Evolutionary conservation across 1,140 invertebrate species (phyloP), one percentile per base, ranked within the genome.

Genomic region (Zaprionus tsacasi): DNA sequence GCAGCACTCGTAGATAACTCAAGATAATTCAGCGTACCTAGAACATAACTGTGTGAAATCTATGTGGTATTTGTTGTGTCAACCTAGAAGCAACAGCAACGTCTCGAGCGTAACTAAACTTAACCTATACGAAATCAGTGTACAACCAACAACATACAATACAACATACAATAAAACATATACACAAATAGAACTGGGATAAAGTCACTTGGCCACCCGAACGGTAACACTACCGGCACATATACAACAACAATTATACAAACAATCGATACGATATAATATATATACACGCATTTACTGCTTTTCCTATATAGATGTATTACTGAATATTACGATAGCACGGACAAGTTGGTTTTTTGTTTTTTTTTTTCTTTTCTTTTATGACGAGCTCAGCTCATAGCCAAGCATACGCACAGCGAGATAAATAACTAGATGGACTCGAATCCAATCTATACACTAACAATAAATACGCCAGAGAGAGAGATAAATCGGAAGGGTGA

Each of bases 21-120:
- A 57, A 82, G 40, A 73, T 76, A 66, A 82, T 76, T 83, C 68
- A 80, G 69, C 67, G 81, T 82, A 80, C 80, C 73, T 86, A 77
- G 61, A 54, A 63, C 63, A 61, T 61, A 76, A 66, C 70, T 78
- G 59, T 71, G 60, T 36, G 52, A 55, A 65, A 66, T 78, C 43
- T 75, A 25, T 50, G 45, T 50, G 45, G 45, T 21, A 50, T 25
- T 21, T 25, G 17, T 25, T 50, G 45, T 75, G 70, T 79, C 40
- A 56, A 68, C 43, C 69, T 60, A 52, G n/a, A 6, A 45, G 40
- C n/a, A 35, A n/a, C n/a, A n/a, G 15, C 25, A 57, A 17, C 35
- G 33, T 17, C 33, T 17, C 3, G 17, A 21, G 15, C 17, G 12
- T 8, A 21, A 67, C 21, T 52, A 33, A 57, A 30, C n/a, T 15